Conservation (phyloP, 1,140 invertebrate genomes). For the Leguminivora glycinivorella region DNA sequence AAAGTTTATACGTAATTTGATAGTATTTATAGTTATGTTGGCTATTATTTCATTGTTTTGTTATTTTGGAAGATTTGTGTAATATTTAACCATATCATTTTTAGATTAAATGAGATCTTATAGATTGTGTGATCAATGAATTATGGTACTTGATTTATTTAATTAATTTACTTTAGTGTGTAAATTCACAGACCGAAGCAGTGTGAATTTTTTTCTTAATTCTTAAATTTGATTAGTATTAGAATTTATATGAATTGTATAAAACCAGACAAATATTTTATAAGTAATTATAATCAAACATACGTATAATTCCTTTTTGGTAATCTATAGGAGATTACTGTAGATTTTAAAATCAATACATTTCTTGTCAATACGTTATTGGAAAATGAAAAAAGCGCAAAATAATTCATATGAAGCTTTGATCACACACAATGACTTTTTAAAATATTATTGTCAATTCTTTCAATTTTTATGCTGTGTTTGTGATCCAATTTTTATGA, state of each 20-base stretch:
- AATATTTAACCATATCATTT: neutral
- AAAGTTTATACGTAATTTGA: neutral
- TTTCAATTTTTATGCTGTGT: neutral
- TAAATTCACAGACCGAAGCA: neutral
- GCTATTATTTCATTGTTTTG: neutral
- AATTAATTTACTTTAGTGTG: neutral
- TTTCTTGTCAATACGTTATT: neutral
- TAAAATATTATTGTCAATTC: neutral
- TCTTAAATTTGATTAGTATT: neutral
- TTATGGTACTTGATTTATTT: neutral
- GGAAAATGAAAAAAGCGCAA: neutral
- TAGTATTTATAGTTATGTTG: neutral
- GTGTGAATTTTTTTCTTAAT: neutral
- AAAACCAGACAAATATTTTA: neutral
- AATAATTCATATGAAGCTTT: neutral
- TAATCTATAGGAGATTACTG: neutral
- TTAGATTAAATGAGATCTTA: neutral
- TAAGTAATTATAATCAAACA: neutral
- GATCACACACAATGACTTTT: too few relatives aligned
- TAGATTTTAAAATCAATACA: neutral
- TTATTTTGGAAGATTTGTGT: neutral
- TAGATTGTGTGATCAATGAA: neutral
- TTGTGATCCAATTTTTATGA: neutral
- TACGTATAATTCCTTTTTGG: neutral
- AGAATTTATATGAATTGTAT: neutral